Base-by-base conservation (phyloP, 2,113 vertebrate genomes). In the Propithecus coquereli region DNA sequence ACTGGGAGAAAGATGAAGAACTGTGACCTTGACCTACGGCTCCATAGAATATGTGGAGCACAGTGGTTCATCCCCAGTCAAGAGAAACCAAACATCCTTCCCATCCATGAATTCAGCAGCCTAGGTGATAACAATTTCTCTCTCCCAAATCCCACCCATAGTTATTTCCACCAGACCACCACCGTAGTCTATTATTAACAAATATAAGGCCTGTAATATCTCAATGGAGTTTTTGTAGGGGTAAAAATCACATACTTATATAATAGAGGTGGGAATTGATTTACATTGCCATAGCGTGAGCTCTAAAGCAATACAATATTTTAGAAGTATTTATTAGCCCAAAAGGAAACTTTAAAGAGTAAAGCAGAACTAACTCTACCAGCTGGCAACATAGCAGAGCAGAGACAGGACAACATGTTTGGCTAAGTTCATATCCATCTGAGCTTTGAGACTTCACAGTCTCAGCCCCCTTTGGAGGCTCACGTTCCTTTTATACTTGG, bases 251-350 rank as follows among this genome's bases (percentile, higher is more conserved):
- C 81, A 50, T 82, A 85, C 91, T 87, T 96, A 97, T 76, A 97
- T 92, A 94, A 95, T 83, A 73, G 90, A 95, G 90, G 94, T 97
- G 97, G 97, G 97, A 96, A 95, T 92, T 97, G 95, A 95, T 92
- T 98, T 97, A 95, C 94, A 94, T 83, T 73, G 47, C 34, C 32
- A 88, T 52, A 83, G 57, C 45, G 68, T 73, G 43, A 47, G 50
- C 87, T 95, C 90, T 95, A 65, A 94, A 94, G 93, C n/a, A 87
- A 95, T 85, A 92, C 87, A 97, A 88, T 97, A 93, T 96, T 97
- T 97, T 80, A 94, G 94, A 95, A 97, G 94, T 92, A 97, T 95
- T 97, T 94, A 97, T 97, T 94, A 96, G 94, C 82, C 92, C 77
- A 89, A 95, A 95, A 97, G 90, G 94, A 96, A 95, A 84, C 74